Base-by-base conservation (phyloP, 2,113 vertebrate species). In the Neogobius melanostomus region DNA sequence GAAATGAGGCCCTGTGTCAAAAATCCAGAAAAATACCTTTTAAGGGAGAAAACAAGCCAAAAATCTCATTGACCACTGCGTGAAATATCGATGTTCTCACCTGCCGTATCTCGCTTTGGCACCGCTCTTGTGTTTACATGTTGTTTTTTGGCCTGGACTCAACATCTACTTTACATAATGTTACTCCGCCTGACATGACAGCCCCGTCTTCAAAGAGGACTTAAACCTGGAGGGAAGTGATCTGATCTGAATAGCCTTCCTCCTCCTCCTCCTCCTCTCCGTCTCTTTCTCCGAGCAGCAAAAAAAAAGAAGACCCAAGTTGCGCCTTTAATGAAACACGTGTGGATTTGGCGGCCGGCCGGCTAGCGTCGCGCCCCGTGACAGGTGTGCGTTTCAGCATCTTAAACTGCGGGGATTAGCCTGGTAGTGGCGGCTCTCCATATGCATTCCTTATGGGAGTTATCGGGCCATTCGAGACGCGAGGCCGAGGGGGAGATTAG, bases 391-490 rank as follows among this genome's bases (percentile, higher is more conserved):
- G 93, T 98, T 96, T 97, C 95, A 95, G 93, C 94, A 98, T 95
- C 95, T 96, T 95, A 96, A 97, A 95, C 94, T 92, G 94, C 81
- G 82, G 92, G 95, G 96, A 97, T 98, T 97, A 98, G 89, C 94
- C 94, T 94, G 96, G 94, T 97, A 96, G 93, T 95, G 94, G 94
- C 92, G 96, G 85, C 95, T 96, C 95, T 96, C 96, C 87, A 91
- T 95, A 97, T 96, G 96, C 95, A 96, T 97, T 95, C 95, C 96
- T 98, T 96, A 96, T 92, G 95, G 95, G 96, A 98, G 95, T 97
- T 98, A 97, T 56, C 53, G 98, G 96, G 97, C 96, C 95, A 97
- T 98, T 97, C 96, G 96, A 98, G 96, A 98, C 97, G 95, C 96
- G 95, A 95, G 96, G 96, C 96, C 95, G 96, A 96, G 91, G 96